These are phyloP conservation scores for Lacerta agilis DNA, from an alignment of 2,797 vertebrate species.

Conservation along the genomic window DNA sequence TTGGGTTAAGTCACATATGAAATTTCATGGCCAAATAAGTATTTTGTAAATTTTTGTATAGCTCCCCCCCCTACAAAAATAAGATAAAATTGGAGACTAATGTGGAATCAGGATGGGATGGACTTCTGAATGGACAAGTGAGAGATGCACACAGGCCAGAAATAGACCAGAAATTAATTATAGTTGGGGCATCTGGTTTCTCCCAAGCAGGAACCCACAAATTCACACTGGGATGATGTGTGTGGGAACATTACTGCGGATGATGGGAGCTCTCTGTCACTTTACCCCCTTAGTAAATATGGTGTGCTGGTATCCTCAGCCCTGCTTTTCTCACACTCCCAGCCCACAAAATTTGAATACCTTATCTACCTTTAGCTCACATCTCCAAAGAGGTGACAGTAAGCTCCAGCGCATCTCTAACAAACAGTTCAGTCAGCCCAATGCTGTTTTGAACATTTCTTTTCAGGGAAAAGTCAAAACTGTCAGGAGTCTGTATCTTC, in stretches of 20 bases:
- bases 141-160: too few species aligned
- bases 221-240: too few species aligned
- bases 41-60: too few species aligned
- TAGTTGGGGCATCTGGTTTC: neutral
- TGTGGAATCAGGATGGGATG: too few species aligned
- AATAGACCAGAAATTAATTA: neutral
- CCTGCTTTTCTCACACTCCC: constrained; percentile 4
- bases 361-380: neutral
- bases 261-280: too few species aligned
- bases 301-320: neutral
- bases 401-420: constrained; percentile 43
- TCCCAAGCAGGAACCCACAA: neutral
- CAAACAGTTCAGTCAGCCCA: constrained; percentile 41
- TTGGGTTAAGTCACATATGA: too few species aligned
- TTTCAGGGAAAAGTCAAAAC: constrained; percentile 60
- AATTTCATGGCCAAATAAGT: too few species aligned
- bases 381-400: constrained; percentile 10
- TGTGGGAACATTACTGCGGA: neutral
- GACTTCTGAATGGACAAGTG: too few species aligned
- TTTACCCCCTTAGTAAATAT: neutral
- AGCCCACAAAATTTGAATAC: neutral
- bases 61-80: too few species aligned
- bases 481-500: constrained; percentile 41
- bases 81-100: too few species aligned
- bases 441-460: constrained; percentile 55